Evolutionary conservation across 2,888 invertebrate genomes (phyloP).

Genomic region (Strigamia maritima): DNA sequence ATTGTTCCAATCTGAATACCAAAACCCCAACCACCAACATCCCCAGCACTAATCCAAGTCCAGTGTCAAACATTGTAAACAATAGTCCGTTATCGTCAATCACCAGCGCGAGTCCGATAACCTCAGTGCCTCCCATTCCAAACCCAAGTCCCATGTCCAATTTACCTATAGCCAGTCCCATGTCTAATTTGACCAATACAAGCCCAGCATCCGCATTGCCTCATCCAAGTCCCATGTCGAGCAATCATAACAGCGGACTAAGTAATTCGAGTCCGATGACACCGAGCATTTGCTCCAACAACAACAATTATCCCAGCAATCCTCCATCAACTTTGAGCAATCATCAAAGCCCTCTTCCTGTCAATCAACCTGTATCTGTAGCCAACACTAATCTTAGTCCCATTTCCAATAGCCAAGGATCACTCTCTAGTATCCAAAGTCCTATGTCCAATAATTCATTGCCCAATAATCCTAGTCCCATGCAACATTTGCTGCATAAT

Average conservation of each 20-base stretch:
- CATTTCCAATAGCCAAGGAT: constrained; percentile 37
- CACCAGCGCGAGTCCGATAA: constrained; percentile 35
- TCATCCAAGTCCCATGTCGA: constrained; percentile 35
- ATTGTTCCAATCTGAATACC: neutral
- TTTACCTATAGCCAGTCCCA: constrained; percentile 36
- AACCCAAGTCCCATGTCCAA: constrained; percentile 38
- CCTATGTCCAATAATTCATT: constrained; percentile 34
- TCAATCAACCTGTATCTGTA: neutral
- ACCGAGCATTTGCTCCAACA: neutral
- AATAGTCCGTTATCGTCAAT: constrained; percentile 28
- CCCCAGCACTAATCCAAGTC: constrained; percentile 7
- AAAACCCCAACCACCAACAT: neutral
- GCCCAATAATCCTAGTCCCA: constrained; percentile 39
- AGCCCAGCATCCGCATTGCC: constrained; percentile 35
- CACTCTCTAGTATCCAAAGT: constrained; percentile 36
- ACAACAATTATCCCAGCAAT: neutral
- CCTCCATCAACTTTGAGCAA: neutral
- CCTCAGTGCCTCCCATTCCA: constrained; percentile 30
- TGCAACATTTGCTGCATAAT: constrained; percentile 22
- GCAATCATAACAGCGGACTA: constrained; percentile 8
- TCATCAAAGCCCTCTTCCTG: constrained; percentile 31
- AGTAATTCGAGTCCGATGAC: constrained; percentile 36
- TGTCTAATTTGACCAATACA: constrained; percentile 35
- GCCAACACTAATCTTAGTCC: constrained; percentile 9
- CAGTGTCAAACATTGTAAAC: neutral